Conservation (phyloP, 2,113 vertebrate species). For the Hemichromis elongatus region DNA sequence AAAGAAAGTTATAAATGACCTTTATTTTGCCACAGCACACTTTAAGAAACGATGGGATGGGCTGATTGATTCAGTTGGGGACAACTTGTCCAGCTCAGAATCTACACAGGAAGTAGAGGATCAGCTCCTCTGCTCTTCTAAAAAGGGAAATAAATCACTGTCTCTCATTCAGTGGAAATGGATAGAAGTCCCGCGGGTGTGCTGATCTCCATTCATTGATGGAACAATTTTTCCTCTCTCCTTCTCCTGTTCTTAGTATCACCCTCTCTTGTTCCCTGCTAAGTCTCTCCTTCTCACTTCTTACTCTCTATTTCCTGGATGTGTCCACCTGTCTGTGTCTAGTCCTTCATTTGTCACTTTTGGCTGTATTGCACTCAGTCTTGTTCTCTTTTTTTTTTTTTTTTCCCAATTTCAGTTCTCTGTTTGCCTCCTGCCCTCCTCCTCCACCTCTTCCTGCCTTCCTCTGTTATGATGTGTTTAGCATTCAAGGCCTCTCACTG, state of each 20-base stretch:
- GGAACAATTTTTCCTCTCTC: slow-evolving; percentile 14
- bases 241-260: not conserved
- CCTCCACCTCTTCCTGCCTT: not conserved
- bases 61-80: not conserved
- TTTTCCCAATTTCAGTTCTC: not conserved
- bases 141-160: slow-evolving; percentile 33
- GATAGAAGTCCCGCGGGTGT: slow-evolving; percentile 42
- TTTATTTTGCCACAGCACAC: not conserved
- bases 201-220: slow-evolving; percentile 34
- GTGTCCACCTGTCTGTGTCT: slow-evolving; percentile 5
- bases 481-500: slow-evolving; percentile 65
- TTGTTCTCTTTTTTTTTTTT: not conserved
- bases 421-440: not conserved
- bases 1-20: not conserved
- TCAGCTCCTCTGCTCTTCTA: slow-evolving; percentile 14
- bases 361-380: not conserved
- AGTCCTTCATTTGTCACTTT: slow-evolving; percentile 40
- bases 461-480: slow-evolving; percentile 59
- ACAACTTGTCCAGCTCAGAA: not conserved
- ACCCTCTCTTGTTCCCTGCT: not conserved
- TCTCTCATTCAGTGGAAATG: slow-evolving; percentile 30
- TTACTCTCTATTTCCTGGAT: not conserved
- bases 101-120: not conserved
- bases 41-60: not conserved
- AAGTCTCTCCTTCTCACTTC: not conserved